Evolutionary conservation across 1,140 invertebrate species (phyloP), one percentile per base, ranked within the genome.

Genomic region (Akabosia matsudoensis): DNA sequence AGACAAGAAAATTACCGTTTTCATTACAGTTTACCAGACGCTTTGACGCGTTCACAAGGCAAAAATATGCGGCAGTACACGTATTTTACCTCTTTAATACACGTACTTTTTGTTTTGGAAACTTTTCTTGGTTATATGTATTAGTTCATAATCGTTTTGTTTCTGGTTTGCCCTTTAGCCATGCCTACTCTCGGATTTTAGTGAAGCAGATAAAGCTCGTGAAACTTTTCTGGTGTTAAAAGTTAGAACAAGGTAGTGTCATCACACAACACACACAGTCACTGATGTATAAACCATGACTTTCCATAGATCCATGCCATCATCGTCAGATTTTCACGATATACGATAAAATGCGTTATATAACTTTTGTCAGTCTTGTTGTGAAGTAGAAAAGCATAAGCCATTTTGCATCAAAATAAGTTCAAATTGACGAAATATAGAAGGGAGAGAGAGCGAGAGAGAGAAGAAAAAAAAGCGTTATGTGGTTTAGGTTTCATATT

Each of bases 351-450:
- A n/a, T n/a, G n/a, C n/a, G n/a, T n/a, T n/a, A n/a, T n/a, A n/a
- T n/a, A n/a, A n/a, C n/a, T n/a, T n/a, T n/a, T 10, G 54, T 56
- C 14, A 56, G 24, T 56, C 14, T 56, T 56, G 54, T 22, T 56
- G 24, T 13, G 4, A 10, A 16, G 13, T 13, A 56, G n/a, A 4
- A 10, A 4, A 22, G 54, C 54, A 56, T 56, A 10, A 67, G 28
- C 13, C 61, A 31, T 10, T 30, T 67, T 31, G 28, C 61, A 67
- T 67, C 24, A 30, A 67, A 67, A 24, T 24, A n/a, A n/a, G 26
- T 22, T 70, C 10, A 61, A 75, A 33, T 75, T 52, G 56, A 76
- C 51, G 52, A 76, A 33, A 61, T 52, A 56, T n/a, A 76, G 64
- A 34, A 73, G 22, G 18, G 52, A 73, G 34, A 51, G 31, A 34